Evolutionary conservation across 23 tunicate genomes (phyloP), one percentile per base, ranked within the genome.

Genomic region (Botrylloides violaceus): DNA sequence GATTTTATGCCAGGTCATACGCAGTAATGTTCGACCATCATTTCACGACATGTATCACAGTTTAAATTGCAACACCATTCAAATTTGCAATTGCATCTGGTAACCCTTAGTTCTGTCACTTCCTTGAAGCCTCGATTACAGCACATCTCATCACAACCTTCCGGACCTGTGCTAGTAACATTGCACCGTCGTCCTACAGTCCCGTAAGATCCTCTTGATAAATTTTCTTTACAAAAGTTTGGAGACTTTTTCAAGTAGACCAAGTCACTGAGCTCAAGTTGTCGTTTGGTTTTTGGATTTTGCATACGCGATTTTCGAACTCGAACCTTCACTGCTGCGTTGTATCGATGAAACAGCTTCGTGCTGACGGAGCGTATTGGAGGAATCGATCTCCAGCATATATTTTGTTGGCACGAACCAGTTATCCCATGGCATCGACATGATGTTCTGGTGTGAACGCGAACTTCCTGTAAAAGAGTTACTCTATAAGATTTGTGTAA

Each of bases 381-480:
- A 21, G 96, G 99, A 79, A 83, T 73, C 18, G 89, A n/a, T 58
- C 75, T 71, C 99, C 99, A 95, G 80, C 92, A 95, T 34, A 84
- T 78, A 36, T 58, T 76, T 58, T 83, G 86, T 0, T 94, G 62
- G 65, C 99, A 95, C 48, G 91, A 65, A 1, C 96, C 99, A 43
- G 87, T 64, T 19, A 95, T 57, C 9, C 99, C 99, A 76, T 95
- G 99, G 72, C 99, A 95, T 63, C 86, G 87, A 49, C 92, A 82
- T 1, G 75, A 61, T 20, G 58, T 70, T 71, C 61, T 50, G 27
- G 57, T 78, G 36, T 58, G 78, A 32, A 32, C 66, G 4, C 63
- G 59, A 2, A 88, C 88, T 21, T 70, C 84, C 98, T 93, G 72
- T 59, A 93, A 76, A n/a, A n/a, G n/a, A n/a, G n/a, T n/a, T n/a